Evolutionary conservation across 2,113 vertebrate species (phyloP).

Genomic region (Dasyprocta punctata): DNA sequence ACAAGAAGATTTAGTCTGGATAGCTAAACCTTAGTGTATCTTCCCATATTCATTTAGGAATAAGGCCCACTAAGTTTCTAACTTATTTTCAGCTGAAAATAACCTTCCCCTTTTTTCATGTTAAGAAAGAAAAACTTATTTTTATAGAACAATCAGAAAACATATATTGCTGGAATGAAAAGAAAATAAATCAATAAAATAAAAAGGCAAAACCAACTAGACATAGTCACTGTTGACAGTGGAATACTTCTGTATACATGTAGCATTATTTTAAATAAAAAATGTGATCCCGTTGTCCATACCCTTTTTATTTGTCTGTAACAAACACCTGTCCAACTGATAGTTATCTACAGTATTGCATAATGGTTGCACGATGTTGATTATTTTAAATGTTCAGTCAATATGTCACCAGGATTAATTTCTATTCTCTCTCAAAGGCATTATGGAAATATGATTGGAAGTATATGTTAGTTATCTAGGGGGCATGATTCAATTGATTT

Average conservation of each 20-base stretch:
- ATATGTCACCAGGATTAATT: background rate
- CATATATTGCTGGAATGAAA: background rate
- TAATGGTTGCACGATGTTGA: conserved; percentile 10
- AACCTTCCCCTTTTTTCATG: background rate
- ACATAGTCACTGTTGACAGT: background rate
- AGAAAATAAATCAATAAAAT: conserved; percentile 44
- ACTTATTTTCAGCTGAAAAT: conserved; percentile 59
- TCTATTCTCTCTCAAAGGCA: conserved; percentile 15
- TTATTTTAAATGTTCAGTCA: conserved; percentile 49
- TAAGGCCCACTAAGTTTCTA: conserved; percentile 57
- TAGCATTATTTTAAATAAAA: conserved; percentile 1
- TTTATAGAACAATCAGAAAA: conserved; percentile 18
- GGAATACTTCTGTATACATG: background rate
- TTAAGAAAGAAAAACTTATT: conserved; percentile 30
- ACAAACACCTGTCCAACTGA: background rate
- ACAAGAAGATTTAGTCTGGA: conserved; percentile 64
- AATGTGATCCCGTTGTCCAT: background rate
- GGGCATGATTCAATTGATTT: background rate
- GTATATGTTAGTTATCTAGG: background rate
- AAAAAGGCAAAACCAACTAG: background rate
- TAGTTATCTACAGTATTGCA: background rate
- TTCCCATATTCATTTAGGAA: conserved; percentile 65
- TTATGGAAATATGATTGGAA: conserved; percentile 38
- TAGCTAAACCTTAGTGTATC: conserved; percentile 54
- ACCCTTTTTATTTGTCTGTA: background rate